Conservation (phyloP, 2,113 vertebrate genomes). For the Peucedramus taeniatus region DNA sequence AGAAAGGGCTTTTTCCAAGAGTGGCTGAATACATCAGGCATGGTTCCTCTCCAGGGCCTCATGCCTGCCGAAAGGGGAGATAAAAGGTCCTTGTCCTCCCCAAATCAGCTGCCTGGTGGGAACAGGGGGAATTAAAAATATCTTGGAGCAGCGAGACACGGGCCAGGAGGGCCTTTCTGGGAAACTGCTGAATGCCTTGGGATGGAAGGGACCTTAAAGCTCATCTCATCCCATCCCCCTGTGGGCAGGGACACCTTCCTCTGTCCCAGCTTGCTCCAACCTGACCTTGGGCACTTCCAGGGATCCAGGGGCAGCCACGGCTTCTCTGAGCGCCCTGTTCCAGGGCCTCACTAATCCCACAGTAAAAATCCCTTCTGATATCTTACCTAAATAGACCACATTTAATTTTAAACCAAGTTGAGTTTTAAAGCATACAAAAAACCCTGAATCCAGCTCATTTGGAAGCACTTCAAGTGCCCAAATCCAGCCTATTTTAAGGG, state of each 20-base stretch:
- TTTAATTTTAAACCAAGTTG: not conserved
- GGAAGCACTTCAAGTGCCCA: accelerated
- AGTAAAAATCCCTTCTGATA: too few species aligned
- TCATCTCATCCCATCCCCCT: accelerated
- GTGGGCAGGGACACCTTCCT: not conserved
- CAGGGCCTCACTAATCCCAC: not conserved
- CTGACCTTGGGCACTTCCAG: too few species aligned
- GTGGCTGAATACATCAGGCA: not conserved
- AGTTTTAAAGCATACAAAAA: not conserved
- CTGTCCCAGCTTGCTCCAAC: not conserved
- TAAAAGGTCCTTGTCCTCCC: not conserved
- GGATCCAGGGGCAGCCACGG: not conserved
- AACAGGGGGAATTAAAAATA: not conserved
- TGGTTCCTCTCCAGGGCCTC: not conserved
- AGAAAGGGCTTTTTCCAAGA: not conserved
- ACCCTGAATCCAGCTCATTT: not conserved
- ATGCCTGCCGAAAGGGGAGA: not conserved
- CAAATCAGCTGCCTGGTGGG: not conserved
- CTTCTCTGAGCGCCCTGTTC: not conserved
- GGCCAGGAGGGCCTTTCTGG: not conserved
- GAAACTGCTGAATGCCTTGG: not conserved
- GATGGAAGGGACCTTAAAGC: not conserved
- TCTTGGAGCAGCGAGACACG: accelerated
- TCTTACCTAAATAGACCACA: accelerated
- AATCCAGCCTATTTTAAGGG: not conserved